Conservation (phyloP, 2,113 vertebrate genomes). For the Riparia riparia region DNA sequence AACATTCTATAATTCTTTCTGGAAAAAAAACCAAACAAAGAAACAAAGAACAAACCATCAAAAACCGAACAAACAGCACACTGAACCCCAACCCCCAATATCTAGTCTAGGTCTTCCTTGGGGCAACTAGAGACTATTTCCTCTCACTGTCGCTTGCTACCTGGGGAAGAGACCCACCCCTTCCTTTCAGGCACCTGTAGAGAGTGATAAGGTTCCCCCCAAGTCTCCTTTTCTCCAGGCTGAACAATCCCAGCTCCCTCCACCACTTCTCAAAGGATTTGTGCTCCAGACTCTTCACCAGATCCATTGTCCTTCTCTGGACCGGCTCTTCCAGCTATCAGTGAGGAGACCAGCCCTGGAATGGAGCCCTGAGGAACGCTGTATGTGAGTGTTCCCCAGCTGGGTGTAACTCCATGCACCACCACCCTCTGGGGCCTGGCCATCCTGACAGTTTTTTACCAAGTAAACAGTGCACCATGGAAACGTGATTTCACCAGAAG, state of each 20-base stretch:
- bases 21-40: background rate
- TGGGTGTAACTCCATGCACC: background rate
- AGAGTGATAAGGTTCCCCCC: no score
- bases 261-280: rapidly evolving
- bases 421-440: background rate
- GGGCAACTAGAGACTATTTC: background rate
- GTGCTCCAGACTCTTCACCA: background rate
- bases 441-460: background rate
- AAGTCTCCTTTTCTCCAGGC: background rate
- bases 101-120: background rate
- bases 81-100: background rate
- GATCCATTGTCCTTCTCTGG: background rate
- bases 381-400: no score
- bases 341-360: background rate
- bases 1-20: background rate
- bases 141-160: background rate
- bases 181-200: background rate
- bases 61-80: background rate
- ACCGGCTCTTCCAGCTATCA: rapidly evolving
- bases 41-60: background rate
- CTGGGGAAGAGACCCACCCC: background rate
- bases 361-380: background rate
- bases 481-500: background rate
- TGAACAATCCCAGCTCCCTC: no score
- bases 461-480: background rate